Evolutionary conservation across 2,113 vertebrate genomes (phyloP).

Genomic region (Scolopax mira): DNA sequence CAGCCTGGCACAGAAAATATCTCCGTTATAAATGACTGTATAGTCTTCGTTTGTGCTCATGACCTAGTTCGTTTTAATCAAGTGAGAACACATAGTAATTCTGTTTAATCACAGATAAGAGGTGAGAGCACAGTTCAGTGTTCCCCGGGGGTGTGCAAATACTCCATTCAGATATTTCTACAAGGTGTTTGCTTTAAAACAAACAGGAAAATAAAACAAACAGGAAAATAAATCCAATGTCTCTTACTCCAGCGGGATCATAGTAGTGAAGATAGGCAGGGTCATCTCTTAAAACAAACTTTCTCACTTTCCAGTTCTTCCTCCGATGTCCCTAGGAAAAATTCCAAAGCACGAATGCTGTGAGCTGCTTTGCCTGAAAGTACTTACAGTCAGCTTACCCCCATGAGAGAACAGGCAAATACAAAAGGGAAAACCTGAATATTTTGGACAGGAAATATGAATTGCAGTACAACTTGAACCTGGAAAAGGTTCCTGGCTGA

Average conservation of each 20-base stretch:
- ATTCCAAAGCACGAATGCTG: neutral
- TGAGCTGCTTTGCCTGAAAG: neutral
- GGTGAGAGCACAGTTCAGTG: neutral
- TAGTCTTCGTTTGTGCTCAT: neutral
- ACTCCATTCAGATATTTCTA: neutral
- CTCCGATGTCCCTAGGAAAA: slow-evolving; percentile 87
- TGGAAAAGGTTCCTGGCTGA: neutral
- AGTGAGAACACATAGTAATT: neutral
- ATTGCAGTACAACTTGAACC: neutral
- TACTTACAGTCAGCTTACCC: neutral
- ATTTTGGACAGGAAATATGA: neutral
- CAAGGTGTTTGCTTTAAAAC: neutral
- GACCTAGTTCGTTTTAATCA: neutral
- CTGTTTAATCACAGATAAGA: neutral
- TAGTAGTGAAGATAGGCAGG: slow-evolving; percentile 97
- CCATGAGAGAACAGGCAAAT: neutral
- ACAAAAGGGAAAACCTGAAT: neutral
- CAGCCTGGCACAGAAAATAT: neutral
- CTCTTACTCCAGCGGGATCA: slow-evolving; percentile 89
- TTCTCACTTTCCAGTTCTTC: slow-evolving; percentile 98
- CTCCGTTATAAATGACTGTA: neutral
- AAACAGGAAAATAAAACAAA: neutral
- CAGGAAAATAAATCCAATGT: neutral
- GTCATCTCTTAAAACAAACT: slow-evolving; percentile 92
- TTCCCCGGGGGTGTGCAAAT: neutral